These are phyloP conservation scores for Catostomus latipinnis DNA, from an alignment of 2,797 vertebrate species.

Conservation along the genomic window DNA sequence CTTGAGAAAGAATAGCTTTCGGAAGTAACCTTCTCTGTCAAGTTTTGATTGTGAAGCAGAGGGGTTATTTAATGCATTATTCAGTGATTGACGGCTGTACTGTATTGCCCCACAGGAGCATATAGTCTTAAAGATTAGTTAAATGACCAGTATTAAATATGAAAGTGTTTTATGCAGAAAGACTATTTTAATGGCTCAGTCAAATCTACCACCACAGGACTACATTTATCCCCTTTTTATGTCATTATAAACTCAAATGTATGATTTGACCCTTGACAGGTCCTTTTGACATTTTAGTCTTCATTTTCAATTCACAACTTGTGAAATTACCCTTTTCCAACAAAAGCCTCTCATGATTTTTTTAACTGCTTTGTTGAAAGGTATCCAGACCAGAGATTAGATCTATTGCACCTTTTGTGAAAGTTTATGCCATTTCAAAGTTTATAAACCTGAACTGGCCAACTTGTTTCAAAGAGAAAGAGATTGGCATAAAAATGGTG, in stretches of 20 bases:
- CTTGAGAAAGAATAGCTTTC: not conserved
- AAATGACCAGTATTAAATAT: constrained; percentile 31
- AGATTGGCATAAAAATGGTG: no score
- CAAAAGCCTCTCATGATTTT: not conserved
- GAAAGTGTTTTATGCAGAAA: not conserved
- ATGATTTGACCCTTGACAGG: constrained; percentile 15
- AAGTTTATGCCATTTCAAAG: not conserved
- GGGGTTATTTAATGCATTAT: not conserved
- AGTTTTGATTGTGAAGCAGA: not conserved
- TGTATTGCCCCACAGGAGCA: not conserved
- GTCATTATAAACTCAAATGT: constrained; percentile 11
- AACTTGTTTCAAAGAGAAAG: not conserved
- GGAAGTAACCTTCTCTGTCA: not conserved
- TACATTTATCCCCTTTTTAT: not conserved
- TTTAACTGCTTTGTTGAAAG: constrained; percentile 4
- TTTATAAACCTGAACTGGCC: not conserved
- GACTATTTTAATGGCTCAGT: not conserved
- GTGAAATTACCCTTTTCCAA: constrained; percentile 5
- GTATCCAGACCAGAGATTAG: not conserved
- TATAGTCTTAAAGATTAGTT: constrained; percentile 25
- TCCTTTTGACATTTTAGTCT: constrained; percentile 8
- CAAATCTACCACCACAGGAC: constrained; percentile 4
- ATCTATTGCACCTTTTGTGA: constrained; percentile 10
- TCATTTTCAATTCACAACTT: not conserved
- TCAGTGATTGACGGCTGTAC: constrained; percentile 5